Conservation (phyloP, 2,888 invertebrate genomes). For the Drosophila anceps region DNA sequence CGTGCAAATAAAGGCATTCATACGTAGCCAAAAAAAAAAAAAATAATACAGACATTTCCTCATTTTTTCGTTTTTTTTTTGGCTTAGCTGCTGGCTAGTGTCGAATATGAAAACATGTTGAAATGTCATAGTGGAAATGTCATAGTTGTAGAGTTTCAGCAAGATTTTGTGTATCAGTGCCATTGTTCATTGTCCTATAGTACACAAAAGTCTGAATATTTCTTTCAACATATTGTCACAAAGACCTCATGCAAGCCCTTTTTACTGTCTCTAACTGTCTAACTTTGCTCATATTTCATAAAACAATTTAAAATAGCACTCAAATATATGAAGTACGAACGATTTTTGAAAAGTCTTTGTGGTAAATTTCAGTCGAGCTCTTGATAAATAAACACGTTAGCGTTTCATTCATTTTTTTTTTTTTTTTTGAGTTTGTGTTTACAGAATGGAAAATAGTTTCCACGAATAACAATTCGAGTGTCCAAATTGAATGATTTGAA, state of each 20-base stretch:
- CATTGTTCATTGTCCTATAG: neutral
- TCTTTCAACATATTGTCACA: neutral
- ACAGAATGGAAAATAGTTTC: neutral
- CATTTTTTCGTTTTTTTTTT: neutral
- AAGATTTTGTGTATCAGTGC: neutral
- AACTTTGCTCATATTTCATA: neutral
- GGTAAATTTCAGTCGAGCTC: neutral
- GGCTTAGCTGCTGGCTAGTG: neutral
- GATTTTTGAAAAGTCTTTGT: neutral
- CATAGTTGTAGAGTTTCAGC: neutral
- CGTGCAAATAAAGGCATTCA: conserved; percentile 40
- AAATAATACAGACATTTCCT: neutral
- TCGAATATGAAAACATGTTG: too few relatives aligned
- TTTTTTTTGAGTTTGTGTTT: neutral
- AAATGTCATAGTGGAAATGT: too few relatives aligned
- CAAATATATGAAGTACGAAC: neutral
- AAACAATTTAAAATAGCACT: neutral
- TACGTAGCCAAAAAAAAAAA: neutral
- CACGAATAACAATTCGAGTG: neutral
- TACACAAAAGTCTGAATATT: neutral
- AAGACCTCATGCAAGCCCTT: neutral
- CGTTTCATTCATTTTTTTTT: neutral
- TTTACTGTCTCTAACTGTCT: neutral
- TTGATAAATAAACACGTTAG: neutral
- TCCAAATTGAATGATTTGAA: neutral